A percentile compares a stretch with the other conserved stretches of the same genome.
phyloP scores from a whole-genome alignment of 2,113 vertebrate genomes.

The Recurvirostra avosetta region DNA sequence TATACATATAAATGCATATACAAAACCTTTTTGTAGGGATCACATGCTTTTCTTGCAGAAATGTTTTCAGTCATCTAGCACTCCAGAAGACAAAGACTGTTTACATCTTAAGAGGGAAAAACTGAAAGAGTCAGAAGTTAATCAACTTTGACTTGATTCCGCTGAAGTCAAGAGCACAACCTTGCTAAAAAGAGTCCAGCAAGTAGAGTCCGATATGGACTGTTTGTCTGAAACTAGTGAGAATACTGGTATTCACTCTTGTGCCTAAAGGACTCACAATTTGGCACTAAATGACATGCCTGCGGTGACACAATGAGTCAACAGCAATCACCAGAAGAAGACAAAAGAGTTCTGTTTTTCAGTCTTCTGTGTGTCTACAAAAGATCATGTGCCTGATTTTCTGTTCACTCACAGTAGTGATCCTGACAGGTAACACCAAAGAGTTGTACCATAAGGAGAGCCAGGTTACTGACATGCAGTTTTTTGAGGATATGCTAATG shows the following conservation, averaged over 20 bases:
- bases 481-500: neutral
- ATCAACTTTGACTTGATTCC: neutral
- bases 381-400: neutral
- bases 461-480: neutral
- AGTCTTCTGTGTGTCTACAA: rapidly evolving
- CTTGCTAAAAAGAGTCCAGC: neutral
- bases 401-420: neutral
- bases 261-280: neutral
- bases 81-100: neutral
- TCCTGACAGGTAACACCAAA: rapidly evolving
- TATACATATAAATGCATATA: neutral
- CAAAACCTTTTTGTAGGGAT: neutral
- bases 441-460: rapidly evolving
- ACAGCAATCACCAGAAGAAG: neutral
- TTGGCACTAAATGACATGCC: neutral
- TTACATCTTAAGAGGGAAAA: neutral
- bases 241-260: neutral
- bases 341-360: neutral
- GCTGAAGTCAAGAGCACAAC: neutral
- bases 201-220: neutral
- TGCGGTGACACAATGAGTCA: neutral
- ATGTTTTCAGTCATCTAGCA: neutral
- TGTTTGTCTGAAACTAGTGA: neutral
- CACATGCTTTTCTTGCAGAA: neutral
- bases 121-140: neutral